phyloP scores from a whole-genome alignment of 2,888 invertebrate species.

The Chrysina gloriosa region DNA sequence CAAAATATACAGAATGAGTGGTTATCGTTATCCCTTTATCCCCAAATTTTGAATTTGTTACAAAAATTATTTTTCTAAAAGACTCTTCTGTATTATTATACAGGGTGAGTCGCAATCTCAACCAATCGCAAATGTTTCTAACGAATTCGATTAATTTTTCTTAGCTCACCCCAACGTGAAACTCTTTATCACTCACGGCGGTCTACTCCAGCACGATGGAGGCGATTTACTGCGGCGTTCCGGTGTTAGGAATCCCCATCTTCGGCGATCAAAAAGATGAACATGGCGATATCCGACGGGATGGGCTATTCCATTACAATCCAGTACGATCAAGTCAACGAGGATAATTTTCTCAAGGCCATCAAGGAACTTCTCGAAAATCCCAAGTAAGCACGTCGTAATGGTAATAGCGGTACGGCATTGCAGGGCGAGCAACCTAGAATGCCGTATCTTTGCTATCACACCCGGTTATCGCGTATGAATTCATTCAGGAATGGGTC shows the following conservation, averaged over 20 bases:
- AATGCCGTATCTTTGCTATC: too few species aligned
- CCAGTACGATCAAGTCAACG: background rate
- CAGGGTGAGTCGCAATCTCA: too few species aligned
- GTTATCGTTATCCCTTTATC: background rate
- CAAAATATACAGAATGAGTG: too few species aligned
- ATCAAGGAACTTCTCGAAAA: conserved; percentile 15
- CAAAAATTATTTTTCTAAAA: background rate
- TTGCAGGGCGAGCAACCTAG: too few species aligned
- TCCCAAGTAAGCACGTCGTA: conserved; percentile 18
- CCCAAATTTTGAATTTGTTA: background rate
- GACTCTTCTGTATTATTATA: too few species aligned
- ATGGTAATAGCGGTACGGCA: too few species aligned
- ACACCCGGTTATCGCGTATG: too few species aligned
- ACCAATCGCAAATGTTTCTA: too few species aligned
- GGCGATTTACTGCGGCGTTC: conserved; percentile 39
- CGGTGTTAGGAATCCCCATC: conserved; percentile 42
- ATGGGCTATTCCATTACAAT: conserved; percentile 19
- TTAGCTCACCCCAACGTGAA: conserved; percentile 46
- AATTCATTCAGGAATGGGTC: too few species aligned
- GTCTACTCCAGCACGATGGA: conserved; percentile 41
- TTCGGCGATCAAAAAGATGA: conserved; percentile 41
- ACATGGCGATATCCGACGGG: conserved; percentile 33
- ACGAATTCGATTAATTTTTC: too few species aligned
- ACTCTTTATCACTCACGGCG: conserved; percentile 41
- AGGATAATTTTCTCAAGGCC: conserved; percentile 14